phyloP scores from a whole-genome alignment of 2,888 invertebrate species.

The Buathra laborator region DNA sequence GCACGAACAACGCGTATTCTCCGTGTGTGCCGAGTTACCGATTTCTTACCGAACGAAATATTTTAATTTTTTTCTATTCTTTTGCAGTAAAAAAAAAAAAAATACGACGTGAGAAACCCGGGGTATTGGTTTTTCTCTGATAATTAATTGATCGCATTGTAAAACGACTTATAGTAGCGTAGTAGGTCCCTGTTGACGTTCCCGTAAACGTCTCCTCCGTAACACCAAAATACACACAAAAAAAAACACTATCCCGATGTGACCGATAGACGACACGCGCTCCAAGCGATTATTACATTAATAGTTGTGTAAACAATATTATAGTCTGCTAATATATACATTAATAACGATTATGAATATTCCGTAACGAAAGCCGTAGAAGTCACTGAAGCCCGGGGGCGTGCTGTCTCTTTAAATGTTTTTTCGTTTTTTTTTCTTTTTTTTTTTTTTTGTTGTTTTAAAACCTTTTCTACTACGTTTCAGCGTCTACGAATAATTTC shows the following conservation, averaged over 20 bases:
- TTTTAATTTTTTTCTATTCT: not conserved
- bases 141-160: conserved; percentile 31
- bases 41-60: conserved; percentile 31
- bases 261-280: conserved; percentile 58
- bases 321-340: conserved; percentile 67
- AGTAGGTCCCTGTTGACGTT: conserved; percentile 33
- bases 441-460: conserved; percentile 50
- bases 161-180: conserved; percentile 33
- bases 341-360: conserved; percentile 62
- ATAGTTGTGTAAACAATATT: conserved; percentile 65
- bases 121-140: conserved; percentile 35
- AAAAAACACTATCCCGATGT: conserved; percentile 42
- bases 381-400: conserved; percentile 59
- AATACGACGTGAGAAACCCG: conserved; percentile 35
- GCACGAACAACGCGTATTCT: conserved; percentile 45
- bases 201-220: conserved; percentile 18
- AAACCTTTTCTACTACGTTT: conserved; percentile 57
- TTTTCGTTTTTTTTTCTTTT: conserved; percentile 57
- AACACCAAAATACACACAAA: conserved; percentile 17
- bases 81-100: not conserved
- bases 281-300: conserved; percentile 56
- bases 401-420: conserved; percentile 63
- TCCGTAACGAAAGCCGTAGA: conserved; percentile 58
- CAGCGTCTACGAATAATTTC: conserved; percentile 61
- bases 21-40: conserved; percentile 63